Evolutionary conservation across 2,888 invertebrate species (phyloP).

Genomic region (Parnassius apollo): DNA sequence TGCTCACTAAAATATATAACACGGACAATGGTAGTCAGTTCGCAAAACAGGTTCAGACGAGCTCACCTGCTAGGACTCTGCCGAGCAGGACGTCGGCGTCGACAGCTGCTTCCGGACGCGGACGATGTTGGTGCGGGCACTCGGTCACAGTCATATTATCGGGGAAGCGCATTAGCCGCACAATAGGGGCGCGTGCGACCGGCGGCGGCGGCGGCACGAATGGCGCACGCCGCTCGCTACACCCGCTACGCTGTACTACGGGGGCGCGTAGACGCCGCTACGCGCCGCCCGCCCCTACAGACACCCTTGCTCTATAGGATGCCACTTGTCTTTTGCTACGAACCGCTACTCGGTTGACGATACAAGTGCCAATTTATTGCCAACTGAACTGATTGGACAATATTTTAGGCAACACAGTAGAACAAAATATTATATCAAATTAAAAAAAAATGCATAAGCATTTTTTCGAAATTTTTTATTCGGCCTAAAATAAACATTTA

Average conservation of each 20-base stretch:
- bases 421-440: too few relatives aligned
- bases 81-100: slow-evolving; percentile 73
- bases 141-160: slow-evolving; percentile 75
- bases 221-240: slow-evolving; percentile 70
- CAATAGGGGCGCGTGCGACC: slow-evolving; percentile 69
- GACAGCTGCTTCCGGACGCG: slow-evolving; percentile 46
- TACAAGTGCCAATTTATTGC: background rate
- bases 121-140: slow-evolving; percentile 54
- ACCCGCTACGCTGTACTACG: slow-evolving; percentile 60
- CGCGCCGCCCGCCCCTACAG: slow-evolving; percentile 53
- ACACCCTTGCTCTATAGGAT: slow-evolving; percentile 34
- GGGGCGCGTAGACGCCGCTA: slow-evolving; percentile 65
- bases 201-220: slow-evolving; percentile 76
- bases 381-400: background rate
- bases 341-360: slow-evolving; percentile 10
- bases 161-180: slow-evolving; percentile 69
- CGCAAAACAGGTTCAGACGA: slow-evolving; percentile 48
- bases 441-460: too few relatives aligned
- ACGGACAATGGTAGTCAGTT: slow-evolving; percentile 29
- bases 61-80: slow-evolving; percentile 75
- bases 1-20: slow-evolving; percentile 17
- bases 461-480: too few relatives aligned
- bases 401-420: background rate
- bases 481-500: too few relatives aligned
- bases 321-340: slow-evolving; percentile 11